Conservation (phyloP, 2,888 invertebrate genomes). For the Nowickia ferox region DNA sequence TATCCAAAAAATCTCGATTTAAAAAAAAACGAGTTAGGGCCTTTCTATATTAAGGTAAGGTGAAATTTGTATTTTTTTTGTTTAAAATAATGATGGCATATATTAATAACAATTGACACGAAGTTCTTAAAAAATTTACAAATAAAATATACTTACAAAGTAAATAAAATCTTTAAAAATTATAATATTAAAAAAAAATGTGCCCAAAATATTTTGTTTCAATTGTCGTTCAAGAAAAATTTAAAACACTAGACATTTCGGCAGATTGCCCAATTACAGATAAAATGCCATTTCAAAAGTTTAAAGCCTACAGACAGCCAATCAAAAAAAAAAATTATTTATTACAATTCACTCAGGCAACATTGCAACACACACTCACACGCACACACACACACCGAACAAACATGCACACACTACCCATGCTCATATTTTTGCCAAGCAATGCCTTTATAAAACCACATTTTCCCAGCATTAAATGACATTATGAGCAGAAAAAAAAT, state of each 20-base stretch:
- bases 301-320: constrained; percentile 7
- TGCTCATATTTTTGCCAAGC: background rate
- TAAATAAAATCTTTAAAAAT: background rate
- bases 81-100: constrained; percentile 38
- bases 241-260: constrained; percentile 47
- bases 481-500: background rate
- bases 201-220: background rate
- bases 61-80: background rate
- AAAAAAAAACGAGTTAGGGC: too few species aligned
- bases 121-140: background rate
- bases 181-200: background rate
- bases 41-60: too few species aligned
- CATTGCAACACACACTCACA: constrained; percentile 2
- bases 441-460: constrained; percentile 5
- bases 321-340: constrained; percentile 41
- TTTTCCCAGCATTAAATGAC: constrained; percentile 38
- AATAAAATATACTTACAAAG: background rate
- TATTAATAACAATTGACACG: constrained; percentile 6
- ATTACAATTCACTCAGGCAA: constrained; percentile 40
- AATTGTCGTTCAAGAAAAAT: background rate
- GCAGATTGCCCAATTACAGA: constrained; percentile 72
- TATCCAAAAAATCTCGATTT: too few species aligned
- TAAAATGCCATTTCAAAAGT: constrained; percentile 58
- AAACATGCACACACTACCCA: background rate
- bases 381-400: background rate